Evolutionary conservation across 2,113 vertebrate genomes (phyloP).

Genomic region (Semnopithecus entellus): DNA sequence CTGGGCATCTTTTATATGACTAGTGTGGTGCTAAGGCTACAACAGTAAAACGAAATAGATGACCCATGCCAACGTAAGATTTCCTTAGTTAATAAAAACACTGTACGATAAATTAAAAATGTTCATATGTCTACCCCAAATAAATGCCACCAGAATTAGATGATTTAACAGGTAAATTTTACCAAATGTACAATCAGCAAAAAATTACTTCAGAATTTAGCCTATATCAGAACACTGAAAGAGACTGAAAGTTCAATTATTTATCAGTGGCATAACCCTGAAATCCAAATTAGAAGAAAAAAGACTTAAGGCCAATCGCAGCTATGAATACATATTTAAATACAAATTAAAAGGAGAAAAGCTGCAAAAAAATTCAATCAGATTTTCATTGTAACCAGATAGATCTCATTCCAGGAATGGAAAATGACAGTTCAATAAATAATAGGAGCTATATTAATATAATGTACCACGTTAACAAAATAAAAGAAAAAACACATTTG

Average conservation of each 20-base stretch:
- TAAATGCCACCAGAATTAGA: not conserved
- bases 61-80: not conserved
- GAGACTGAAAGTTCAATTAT: conserved; percentile 1
- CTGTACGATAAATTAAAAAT: conserved; percentile 4
- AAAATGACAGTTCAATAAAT: not conserved
- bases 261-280: not conserved
- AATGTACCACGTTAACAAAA: not conserved
- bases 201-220: conserved; percentile 11
- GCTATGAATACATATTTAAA: not conserved
- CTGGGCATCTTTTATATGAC: not conserved
- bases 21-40: not conserved
- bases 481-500: not conserved
- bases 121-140: not conserved
- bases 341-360: not conserved
- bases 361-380: not conserved
- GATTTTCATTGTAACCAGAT: conserved; percentile 19
- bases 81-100: conserved; percentile 11
- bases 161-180: conserved; percentile 23
- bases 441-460: not conserved
- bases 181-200: not conserved
- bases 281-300: conserved; percentile 49
- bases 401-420: not conserved
- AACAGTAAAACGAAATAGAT: not conserved
- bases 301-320: not conserved
- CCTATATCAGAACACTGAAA: conserved; percentile 5